These are phyloP conservation scores for Brachypalpus laphriformis DNA, from an alignment of 2,888 invertebrate genomes.

Conservation along the genomic window DNA sequence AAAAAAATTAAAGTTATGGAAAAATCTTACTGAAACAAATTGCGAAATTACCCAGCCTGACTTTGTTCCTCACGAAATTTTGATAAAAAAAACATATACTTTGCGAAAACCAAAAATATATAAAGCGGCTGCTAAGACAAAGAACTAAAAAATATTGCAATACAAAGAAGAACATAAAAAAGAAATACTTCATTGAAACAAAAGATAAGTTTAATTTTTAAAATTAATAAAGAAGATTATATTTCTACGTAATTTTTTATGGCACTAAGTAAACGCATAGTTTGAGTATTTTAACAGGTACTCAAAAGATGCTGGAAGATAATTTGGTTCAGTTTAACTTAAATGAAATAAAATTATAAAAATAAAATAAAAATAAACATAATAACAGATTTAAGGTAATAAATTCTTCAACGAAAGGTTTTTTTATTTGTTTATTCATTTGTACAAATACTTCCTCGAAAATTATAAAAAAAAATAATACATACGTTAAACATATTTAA, in stretches of 20 bases:
- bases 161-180: conserved; percentile 4
- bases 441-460: conserved; percentile 20
- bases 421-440: conserved; percentile 31
- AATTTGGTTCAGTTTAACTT: conserved; percentile 53
- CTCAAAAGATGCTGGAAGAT: conserved; percentile 68
- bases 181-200: conserved; percentile 62
- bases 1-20: conserved; percentile 20
- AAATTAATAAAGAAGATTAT: conserved; percentile 12
- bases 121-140: conserved; percentile 23
- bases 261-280: conserved; percentile 63
- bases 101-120: conserved; percentile 1
- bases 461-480: conserved; percentile 31
- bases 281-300: conserved; percentile 62
- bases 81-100: not conserved
- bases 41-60: conserved; percentile 75
- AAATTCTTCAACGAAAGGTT: conserved; percentile 75
- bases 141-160: conserved; percentile 28
- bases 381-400: conserved; percentile 56
- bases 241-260: conserved; percentile 20
- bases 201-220: conserved; percentile 14
- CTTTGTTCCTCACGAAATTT: conserved; percentile 56
- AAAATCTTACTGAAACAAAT: conserved; percentile 51
- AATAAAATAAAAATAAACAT: conserved; percentile 55
- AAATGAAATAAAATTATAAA: conserved; percentile 58
- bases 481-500: conserved; percentile 29